Base-by-base conservation (phyloP, 2,797 vertebrate genomes). In the Bryconaethiops microstoma region DNA sequence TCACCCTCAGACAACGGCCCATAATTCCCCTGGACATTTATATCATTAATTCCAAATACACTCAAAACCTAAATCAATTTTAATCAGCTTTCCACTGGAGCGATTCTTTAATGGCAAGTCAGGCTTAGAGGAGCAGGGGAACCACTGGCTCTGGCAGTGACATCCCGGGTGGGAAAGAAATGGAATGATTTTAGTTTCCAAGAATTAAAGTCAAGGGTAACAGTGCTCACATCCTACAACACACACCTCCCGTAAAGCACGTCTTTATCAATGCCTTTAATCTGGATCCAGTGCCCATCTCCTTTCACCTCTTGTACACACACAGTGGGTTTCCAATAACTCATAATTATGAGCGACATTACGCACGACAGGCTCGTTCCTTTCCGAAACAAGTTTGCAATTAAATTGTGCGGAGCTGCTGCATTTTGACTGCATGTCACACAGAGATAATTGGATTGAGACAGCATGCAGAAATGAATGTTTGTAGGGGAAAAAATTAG, bases 31-130 rank as follows among this genome's bases (percentile, higher is more conserved):
- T 62, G 82, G 87, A 93, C 85, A 88, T 90, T 90, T 90, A 81
- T 90, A 86, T 91, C 86, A 91, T 92, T 88, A 88, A 92, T 92
- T 90, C 83, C 80, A 87, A 85, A 92, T 90, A 82, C 70, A 83
- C 77, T 84, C 19, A 81, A 89, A 92, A 85, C 60, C 69, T 86
- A 83, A 93, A 93, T 92, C 90, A 75, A 92, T 93, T 92, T 88
- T 86, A 92, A 91, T 92, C 87, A 86, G 83, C 35, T 74, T 87
- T 84, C 64, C 45, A 29, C 74, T 59, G 81, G 72, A 40, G 80
- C 59, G 69, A 84, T 85, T 83, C 77, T 82, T 87, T 84, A 89
- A 87, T 87, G 81, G 64, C 84, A 78, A 83, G 50, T 17, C 81
- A 63, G 73, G 74, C 59, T 50, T 79, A 42, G 1, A 70, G 25